Conservation (phyloP, 2,113 vertebrate genomes). For the Erinaceus europaeus region DNA sequence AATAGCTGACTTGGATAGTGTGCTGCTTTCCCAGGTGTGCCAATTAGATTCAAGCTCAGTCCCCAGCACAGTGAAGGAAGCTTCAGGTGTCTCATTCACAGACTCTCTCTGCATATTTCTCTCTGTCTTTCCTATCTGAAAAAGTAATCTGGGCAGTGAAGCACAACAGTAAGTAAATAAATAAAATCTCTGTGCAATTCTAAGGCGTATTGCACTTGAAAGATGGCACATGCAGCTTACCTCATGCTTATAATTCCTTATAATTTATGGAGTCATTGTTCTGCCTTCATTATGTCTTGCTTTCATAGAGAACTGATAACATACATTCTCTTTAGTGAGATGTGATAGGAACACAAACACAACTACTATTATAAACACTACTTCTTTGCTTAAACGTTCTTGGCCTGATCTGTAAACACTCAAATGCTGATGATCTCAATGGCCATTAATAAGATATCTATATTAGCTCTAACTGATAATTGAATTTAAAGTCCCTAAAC, state of each 20-base stretch:
- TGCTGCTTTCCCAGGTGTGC: too few species aligned
- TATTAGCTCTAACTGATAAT: conserved; percentile 45
- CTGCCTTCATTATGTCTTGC: not conserved
- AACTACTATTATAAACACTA: not conserved
- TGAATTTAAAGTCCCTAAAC: conserved; percentile 63
- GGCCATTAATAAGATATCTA: conserved; percentile 40
- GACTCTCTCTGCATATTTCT: too few species aligned
- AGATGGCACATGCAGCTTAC: not conserved
- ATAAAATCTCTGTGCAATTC: not conserved
- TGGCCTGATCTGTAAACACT: conserved; percentile 42
- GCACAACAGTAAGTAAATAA: not conserved
- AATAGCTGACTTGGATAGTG: too few species aligned
- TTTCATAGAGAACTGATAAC: conserved; percentile 2
- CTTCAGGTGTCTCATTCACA: too few species aligned
- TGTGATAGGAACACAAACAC: not conserved
- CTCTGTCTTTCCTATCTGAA: too few species aligned
- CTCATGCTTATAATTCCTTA: not conserved
- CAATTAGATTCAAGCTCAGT: too few species aligned
- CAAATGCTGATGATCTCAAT: conserved; percentile 19
- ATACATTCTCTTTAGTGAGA: not conserved
- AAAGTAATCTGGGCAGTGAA: not conserved
- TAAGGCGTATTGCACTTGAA: not conserved
- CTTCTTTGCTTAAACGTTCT: conserved; percentile 23
- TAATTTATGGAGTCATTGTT: not conserved
- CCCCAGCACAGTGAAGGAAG: too few species aligned